Conservation (phyloP, 2,113 vertebrate species). For the Cyphomyrus plagiostoma region DNA sequence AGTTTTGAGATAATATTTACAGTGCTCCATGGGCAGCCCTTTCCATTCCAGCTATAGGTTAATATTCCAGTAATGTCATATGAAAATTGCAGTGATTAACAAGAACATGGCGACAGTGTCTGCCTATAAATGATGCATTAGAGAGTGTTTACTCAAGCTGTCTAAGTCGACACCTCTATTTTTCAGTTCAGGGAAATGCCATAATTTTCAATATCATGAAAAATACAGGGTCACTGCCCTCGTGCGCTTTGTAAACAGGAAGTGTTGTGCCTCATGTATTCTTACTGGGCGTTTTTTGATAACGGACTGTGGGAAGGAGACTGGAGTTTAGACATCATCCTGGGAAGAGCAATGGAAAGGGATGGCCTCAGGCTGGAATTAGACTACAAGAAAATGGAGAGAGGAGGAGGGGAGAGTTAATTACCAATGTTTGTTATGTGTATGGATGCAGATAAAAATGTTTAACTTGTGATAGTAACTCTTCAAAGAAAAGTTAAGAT, state of each 20-base stretch:
- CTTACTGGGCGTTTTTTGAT: background rate
- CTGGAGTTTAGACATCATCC: background rate
- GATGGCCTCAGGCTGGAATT: background rate
- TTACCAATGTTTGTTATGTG: background rate
- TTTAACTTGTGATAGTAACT: background rate
- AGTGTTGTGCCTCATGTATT: background rate
- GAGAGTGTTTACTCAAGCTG: background rate
- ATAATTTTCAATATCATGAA: background rate
- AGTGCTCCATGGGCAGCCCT: background rate
- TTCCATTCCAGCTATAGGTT: background rate
- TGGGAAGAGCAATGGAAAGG: constrained; percentile 14
- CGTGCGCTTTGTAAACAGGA: background rate
- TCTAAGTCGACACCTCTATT: background rate
- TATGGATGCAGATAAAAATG: background rate
- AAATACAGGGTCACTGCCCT: background rate
- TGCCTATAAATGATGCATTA: background rate
- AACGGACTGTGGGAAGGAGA: background rate
- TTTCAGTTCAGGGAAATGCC: background rate
- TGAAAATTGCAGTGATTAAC: background rate
- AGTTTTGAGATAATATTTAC: constrained; percentile 5
- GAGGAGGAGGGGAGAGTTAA: background rate
- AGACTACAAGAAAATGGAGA: constrained; percentile 5
- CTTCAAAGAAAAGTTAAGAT: background rate
- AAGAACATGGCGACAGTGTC: background rate
- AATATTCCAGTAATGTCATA: background rate